These are phyloP conservation scores for Drosophila lacicola DNA, from an alignment of 2,888 invertebrate genomes.

Conservation along the genomic window DNA sequence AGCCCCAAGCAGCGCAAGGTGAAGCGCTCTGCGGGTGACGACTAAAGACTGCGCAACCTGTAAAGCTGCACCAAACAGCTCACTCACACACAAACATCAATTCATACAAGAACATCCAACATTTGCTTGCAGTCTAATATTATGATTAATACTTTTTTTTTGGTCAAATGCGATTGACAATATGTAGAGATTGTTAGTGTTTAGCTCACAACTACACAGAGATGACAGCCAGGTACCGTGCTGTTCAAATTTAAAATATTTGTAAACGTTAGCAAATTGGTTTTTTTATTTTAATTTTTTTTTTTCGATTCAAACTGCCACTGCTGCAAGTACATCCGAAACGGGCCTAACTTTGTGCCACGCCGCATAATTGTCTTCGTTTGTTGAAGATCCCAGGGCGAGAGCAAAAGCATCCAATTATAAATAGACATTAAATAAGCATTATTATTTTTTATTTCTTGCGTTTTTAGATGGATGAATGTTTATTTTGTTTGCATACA, in stretches of 20 bases:
- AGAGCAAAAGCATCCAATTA: slow-evolving; percentile 46
- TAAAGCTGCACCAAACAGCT: slow-evolving; percentile 21
- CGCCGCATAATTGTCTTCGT: slow-evolving; percentile 59
- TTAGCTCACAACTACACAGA: slow-evolving; percentile 36
- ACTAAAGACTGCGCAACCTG: slow-evolving; percentile 82
- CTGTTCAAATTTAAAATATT: slow-evolving; percentile 20
- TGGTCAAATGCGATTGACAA: slow-evolving; percentile 39
- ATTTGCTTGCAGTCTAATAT: slow-evolving; percentile 49
- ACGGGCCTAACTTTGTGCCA: slow-evolving; percentile 25
- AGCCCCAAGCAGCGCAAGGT: slow-evolving; percentile 92
- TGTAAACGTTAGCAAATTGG: slow-evolving; percentile 28
- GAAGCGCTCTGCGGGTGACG: slow-evolving; percentile 90
- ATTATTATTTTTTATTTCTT: slow-evolving; percentile 33
- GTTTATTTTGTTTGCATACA: slow-evolving; percentile 18
- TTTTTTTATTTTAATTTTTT: slow-evolving; percentile 10
- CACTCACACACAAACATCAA: slow-evolving; percentile 26
- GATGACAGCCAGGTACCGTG: slow-evolving; percentile 5
- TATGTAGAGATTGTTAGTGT: slow-evolving; percentile 68
- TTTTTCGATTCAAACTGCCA: slow-evolving; percentile 22
- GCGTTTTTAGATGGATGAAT: slow-evolving; percentile 14
- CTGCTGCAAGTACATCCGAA: slow-evolving; percentile 14
- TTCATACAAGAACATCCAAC: slow-evolving; percentile 35
- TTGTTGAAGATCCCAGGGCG: slow-evolving; percentile 59
- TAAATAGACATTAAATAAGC: slow-evolving; percentile 54
- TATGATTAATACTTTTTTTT: slow-evolving; percentile 46